These are phyloP conservation scores for Hydractinia symbiolongicarpus DNA, from an alignment of 30 jellyfish, hydroid and myxozoan genomes.

Conservation along the genomic window DNA sequence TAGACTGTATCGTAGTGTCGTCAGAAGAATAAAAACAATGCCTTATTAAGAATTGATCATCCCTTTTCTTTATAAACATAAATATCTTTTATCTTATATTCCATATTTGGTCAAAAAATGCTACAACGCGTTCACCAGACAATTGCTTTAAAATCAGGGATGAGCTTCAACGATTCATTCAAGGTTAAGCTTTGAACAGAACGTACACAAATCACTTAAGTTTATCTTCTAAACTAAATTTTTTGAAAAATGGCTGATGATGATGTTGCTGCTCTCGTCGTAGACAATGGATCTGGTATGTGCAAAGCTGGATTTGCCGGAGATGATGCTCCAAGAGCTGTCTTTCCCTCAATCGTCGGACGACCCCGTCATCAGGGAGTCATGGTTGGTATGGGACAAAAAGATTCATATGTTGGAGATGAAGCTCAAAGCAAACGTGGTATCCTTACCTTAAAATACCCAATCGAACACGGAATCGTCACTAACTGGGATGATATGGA, in stretches of 20 bases:
- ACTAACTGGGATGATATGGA: conserved; percentile 99
- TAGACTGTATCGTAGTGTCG: no score
- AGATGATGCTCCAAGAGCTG: conserved; percentile 99
- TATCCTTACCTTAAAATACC: conserved; percentile 94
- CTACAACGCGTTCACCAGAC: no score
- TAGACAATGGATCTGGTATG: conserved; percentile 99
- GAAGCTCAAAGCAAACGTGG: conserved; percentile 99
- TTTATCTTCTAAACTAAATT: background rate
- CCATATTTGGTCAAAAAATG: no score
- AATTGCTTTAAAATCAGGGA: no score
- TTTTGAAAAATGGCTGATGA: conserved; percentile 86
- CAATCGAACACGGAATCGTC: conserved; percentile 99
- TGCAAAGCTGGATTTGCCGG: conserved; percentile 99
- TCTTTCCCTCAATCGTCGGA: conserved; percentile 98
- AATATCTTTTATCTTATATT: no score
- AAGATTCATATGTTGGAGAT: conserved; percentile 98
- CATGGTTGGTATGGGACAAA: conserved; percentile 99
- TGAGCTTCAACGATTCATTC: no score
- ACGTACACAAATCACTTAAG: conserved; percentile 12
- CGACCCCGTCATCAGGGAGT: conserved; percentile 99
- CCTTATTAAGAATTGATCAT: no score
- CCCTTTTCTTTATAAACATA: no score
- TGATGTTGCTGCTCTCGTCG: conserved; percentile 98
- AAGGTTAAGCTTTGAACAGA: no score
- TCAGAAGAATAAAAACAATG: no score